Evolutionary conservation across 2,888 invertebrate species (phyloP).

Genomic region (Oeneis ivallda): DNA sequence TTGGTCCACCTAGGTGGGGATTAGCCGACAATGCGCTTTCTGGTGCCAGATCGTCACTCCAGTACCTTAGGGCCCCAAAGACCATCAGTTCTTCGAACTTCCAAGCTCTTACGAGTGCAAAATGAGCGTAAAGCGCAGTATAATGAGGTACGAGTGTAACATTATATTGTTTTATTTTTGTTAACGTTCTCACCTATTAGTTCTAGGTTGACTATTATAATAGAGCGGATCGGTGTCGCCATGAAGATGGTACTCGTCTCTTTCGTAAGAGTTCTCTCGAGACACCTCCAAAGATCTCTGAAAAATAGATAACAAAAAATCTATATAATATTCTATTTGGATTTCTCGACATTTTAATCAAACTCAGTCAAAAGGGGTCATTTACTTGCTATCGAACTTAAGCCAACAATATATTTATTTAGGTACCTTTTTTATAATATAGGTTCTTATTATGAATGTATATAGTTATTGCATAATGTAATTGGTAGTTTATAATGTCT

Average conservation of each 20-base stretch:
- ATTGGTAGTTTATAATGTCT: too few species aligned
- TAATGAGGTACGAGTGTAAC: background rate
- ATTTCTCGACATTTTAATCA: too few species aligned
- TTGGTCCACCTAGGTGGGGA: too few species aligned
- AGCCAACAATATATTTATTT: background rate
- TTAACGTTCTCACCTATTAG: slow-evolving; percentile 82
- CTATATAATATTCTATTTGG: background rate
- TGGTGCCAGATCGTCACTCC: too few species aligned
- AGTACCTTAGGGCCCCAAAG: too few species aligned
- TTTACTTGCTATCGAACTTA: background rate
- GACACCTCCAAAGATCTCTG: slow-evolving; percentile 89
- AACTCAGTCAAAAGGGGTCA: background rate
- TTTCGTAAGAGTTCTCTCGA: slow-evolving; percentile 91
- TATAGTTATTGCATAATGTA: too few species aligned
- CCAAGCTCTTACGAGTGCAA: too few species aligned
- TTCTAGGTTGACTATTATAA: slow-evolving; percentile 93
- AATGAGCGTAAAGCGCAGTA: background rate
- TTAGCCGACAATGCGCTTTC: too few species aligned
- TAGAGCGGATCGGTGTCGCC: slow-evolving; percentile 86
- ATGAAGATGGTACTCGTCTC: slow-evolving; percentile 85
- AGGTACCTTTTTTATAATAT: too few species aligned
- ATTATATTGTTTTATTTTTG: too few species aligned
- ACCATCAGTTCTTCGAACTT: too few species aligned
- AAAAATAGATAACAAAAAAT: slow-evolving; percentile 12
- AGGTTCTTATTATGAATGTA: too few species aligned